phyloP scores from a whole-genome alignment of 2,888 invertebrate genomes.

The Aromia moschata region DNA sequence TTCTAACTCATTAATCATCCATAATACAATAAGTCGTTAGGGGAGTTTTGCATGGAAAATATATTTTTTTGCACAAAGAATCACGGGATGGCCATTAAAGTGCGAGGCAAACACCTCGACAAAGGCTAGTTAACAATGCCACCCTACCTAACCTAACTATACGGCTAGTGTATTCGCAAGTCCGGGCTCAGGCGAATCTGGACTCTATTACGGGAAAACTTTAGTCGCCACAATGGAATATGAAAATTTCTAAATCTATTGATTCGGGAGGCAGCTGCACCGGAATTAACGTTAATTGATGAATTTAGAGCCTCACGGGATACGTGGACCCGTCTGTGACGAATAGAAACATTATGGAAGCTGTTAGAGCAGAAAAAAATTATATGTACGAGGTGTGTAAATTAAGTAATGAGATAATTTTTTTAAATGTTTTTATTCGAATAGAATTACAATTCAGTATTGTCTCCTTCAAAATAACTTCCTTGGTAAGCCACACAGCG shows the following conservation, averaged over 20 bases:
- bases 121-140: constrained; percentile 44
- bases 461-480: too few relatives aligned
- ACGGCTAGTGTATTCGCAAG: constrained; percentile 33
- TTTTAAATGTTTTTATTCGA: too few relatives aligned
- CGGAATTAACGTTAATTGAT: constrained; percentile 39
- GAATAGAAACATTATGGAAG: neutral
- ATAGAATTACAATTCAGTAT: too few relatives aligned
- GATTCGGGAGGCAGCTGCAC: constrained; percentile 41
- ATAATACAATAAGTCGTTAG: constrained; percentile 50
- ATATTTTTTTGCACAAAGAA: constrained; percentile 55
- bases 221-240: constrained; percentile 27
- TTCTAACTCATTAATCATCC: constrained; percentile 56
- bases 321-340: constrained; percentile 10
- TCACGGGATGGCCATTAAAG: constrained; percentile 44
- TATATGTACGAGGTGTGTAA: too few relatives aligned
- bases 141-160: constrained; percentile 43
- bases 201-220: constrained; percentile 40
- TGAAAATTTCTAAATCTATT: constrained; percentile 24
- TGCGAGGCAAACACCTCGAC: constrained; percentile 46
- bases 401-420: too few relatives aligned
- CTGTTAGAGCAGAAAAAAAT: neutral
- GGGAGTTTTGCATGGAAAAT: constrained; percentile 58
- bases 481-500: too few relatives aligned
- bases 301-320: constrained; percentile 39
- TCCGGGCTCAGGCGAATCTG: constrained; percentile 39